Evolutionary conservation across 2,797 vertebrate species (phyloP).

Genomic region (Protonibea diacanthus): DNA sequence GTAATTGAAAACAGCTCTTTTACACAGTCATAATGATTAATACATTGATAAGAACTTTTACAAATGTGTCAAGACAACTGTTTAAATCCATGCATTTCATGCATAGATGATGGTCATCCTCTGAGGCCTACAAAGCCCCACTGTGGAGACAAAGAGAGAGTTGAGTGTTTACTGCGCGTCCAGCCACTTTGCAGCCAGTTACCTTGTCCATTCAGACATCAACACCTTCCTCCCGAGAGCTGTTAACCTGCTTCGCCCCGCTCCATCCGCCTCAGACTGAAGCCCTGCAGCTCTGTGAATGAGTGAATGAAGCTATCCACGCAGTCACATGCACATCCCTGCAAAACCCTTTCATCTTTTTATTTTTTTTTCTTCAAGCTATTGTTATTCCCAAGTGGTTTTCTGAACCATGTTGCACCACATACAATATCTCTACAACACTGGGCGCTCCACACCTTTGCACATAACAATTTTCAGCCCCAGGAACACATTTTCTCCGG

Average conservation of each 20-base stretch:
- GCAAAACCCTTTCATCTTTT: slow-evolving; percentile 23
- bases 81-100: slow-evolving; percentile 88
- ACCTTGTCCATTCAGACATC: slow-evolving; percentile 38
- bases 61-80: slow-evolving; percentile 79
- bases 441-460: slow-evolving; percentile 26
- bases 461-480: slow-evolving; percentile 17
- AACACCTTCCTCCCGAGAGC: slow-evolving; percentile 11
- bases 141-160: slow-evolving; percentile 44
- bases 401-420: slow-evolving; percentile 47
- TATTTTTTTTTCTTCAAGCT: slow-evolving; percentile 12
- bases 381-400: slow-evolving; percentile 46
- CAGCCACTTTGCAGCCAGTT: slow-evolving; percentile 31
- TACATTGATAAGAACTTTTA: slow-evolving; percentile 76
- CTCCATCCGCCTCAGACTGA: slow-evolving; percentile 22
- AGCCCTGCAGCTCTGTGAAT: slow-evolving; percentile 26
- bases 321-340: slow-evolving; percentile 20
- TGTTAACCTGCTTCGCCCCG: slow-evolving; percentile 43
- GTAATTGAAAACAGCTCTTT: slow-evolving; percentile 71
- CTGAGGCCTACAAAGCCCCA: slow-evolving; percentile 48
- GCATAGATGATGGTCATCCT: slow-evolving; percentile 80
- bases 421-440: slow-evolving; percentile 26
- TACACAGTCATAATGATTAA: slow-evolving; percentile 77
- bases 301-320: slow-evolving; percentile 35
- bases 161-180: slow-evolving; percentile 43
- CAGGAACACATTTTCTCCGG: slow-evolving; percentile 35